Percentiles rank a stretch among this genome's conserved stretches.
Evolutionary conservation across 2,113 vertebrate species (phyloP).

Genomic region (Eolophus roseicapilla): DNA sequence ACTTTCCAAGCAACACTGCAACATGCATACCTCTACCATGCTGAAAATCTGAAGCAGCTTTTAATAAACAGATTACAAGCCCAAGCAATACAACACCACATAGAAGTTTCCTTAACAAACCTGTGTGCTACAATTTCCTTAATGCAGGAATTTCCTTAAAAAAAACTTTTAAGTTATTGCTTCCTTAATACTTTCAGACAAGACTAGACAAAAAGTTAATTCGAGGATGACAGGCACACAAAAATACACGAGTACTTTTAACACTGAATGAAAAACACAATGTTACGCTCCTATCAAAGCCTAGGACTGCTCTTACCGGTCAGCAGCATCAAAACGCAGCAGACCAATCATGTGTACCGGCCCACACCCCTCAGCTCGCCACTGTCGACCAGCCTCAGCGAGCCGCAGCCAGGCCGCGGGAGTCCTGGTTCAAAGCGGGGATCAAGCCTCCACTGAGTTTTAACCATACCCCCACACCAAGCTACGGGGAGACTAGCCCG

Average conservation of each 20-base stretch:
- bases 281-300: accelerated
- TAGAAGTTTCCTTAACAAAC: accelerated
- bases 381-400: accelerated
- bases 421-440: accelerated
- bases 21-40: accelerated
- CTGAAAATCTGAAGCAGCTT: accelerated
- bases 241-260: accelerated
- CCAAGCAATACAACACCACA: accelerated
- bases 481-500: accelerated
- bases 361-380: background rate
- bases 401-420: accelerated
- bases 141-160: accelerated
- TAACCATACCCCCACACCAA: accelerated
- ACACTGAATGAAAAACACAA: accelerated
- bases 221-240: background rate
- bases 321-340: accelerated
- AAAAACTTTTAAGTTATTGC: accelerated
- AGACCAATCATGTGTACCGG: accelerated
- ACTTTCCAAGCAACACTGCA: accelerated
- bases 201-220: accelerated
- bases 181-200: accelerated
- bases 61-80: accelerated
- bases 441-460: accelerated
- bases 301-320: accelerated
- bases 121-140: accelerated